Base-by-base conservation (phyloP, 2,797 vertebrate species). In the Spea hammondii region DNA sequence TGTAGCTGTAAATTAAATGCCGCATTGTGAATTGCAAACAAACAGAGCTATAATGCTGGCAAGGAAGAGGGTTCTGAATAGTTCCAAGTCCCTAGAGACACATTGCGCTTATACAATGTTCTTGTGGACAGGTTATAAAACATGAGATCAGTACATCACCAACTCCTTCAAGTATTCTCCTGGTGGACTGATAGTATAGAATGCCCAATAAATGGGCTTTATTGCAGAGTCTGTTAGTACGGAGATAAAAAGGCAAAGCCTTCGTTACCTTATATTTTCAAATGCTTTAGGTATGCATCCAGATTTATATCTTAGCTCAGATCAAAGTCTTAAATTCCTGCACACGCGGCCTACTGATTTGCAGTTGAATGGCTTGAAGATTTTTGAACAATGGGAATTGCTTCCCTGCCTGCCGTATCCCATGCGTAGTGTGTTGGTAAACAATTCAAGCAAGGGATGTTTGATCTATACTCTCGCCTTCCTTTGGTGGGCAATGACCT, bases 51-150 rank as follows among this genome's bases (percentile, higher is more conserved):
- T 66, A 67, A 54, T 68, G 14, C 72, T 77, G 59, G 54, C 14
- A 70, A 68, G 53, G n/a, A 44, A n/a, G 1, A 51, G 57, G 74
- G 32, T 60, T 81, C 64, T n/a, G 74, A 59, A 60, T 59, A 9
- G 54, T 49, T 60, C 11, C 53, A 9, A 10, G 14, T 81, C 74
- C 69, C 67, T 69, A 17, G 14, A 71, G 74, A 45, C 48, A 51
- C 44, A 54, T 72, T 66, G 44, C 62, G 48, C 14, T 65, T 47
- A 72, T 67, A 64, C 53, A 77, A 72, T 54, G 66, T 69, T 60
- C 47, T 51, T 12, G 54, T 8, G 64, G 73, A 60, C 74, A 72
- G 74, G 79, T 50, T 72, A 65, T 81, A 81, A 72, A 77, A 48
- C 74, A 77, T 44, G 14, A 60, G 17, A 8, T 59, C 66, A 69